A percentile compares a stretch with the other conserved stretches of the same genome.
phyloP scores from a whole-genome alignment of 2,797 vertebrate species.

The Danio jaintianensis region DNA sequence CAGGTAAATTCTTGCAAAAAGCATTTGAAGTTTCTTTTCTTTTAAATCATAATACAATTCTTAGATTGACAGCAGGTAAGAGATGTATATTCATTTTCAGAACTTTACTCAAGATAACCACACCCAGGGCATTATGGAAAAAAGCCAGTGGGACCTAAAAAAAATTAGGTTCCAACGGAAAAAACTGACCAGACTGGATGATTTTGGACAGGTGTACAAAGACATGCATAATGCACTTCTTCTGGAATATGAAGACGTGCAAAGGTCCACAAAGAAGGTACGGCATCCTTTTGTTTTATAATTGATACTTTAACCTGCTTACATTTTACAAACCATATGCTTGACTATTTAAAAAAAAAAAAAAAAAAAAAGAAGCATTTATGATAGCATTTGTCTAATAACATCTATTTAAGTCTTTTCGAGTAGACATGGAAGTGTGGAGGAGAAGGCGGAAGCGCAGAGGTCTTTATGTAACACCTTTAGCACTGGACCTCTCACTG shows the following conservation, averaged over 20 bases:
- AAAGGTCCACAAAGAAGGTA: slow-evolving; percentile 21
- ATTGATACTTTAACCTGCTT: background rate
- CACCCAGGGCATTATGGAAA: slow-evolving; percentile 46
- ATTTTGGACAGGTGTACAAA: slow-evolving; percentile 10
- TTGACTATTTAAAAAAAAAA: too few species aligned
- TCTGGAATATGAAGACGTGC: slow-evolving; percentile 26
- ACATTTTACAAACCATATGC: background rate
- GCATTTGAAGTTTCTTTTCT: background rate
- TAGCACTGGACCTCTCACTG: background rate
- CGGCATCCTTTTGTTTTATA: background rate
- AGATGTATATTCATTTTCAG: slow-evolving; percentile 4
- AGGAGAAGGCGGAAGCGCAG: background rate
- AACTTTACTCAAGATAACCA: slow-evolving; percentile 31
- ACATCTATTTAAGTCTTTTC: background rate
- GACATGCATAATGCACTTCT: background rate
- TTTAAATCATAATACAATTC: background rate
- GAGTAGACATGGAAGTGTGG: background rate
- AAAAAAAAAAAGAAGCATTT: too few species aligned
- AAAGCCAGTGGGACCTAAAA: slow-evolving; percentile 50
- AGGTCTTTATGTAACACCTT: background rate
- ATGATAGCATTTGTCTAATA: background rate
- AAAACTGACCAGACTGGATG: slow-evolving; percentile 25
- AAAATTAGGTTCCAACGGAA: slow-evolving; percentile 5
- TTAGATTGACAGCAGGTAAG: background rate
- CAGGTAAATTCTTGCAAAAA: background rate